phyloP scores from a whole-genome alignment of 2,113 vertebrate species.

The Nothoprocta pentlandii region DNA sequence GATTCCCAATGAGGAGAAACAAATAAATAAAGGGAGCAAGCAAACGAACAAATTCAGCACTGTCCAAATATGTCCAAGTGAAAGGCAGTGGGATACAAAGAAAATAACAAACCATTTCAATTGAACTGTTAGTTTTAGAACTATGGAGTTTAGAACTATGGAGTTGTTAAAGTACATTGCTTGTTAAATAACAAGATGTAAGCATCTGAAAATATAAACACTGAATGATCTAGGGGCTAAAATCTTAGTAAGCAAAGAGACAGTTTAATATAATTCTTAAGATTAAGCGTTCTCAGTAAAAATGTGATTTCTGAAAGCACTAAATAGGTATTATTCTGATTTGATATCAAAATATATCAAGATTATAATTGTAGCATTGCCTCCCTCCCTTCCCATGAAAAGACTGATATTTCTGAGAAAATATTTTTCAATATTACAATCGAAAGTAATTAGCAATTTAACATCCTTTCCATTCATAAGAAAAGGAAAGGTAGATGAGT shows the following conservation, averaged over 20 bases:
- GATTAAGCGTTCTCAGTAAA: neutral
- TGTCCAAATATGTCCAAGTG: neutral
- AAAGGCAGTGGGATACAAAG: neutral
- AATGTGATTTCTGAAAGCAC: neutral
- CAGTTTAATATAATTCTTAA: neutral
- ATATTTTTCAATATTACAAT: neutral
- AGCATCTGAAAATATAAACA: neutral
- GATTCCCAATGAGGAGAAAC: accelerated
- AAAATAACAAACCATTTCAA: neutral
- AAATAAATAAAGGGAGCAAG: neutral
- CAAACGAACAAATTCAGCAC: neutral
- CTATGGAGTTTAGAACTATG: neutral
- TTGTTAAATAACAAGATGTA: neutral
- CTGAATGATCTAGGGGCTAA: neutral
- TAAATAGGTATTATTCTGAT: neutral
- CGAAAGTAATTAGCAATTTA: conserved; percentile 40
- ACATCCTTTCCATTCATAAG: conserved; percentile 20
- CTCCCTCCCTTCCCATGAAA: neutral
- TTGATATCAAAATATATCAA: neutral
- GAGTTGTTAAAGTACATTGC: neutral
- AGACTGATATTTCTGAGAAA: neutral
- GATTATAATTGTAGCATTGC: neutral
- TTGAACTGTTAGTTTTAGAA: neutral
- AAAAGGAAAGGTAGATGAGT: conserved; percentile 1
- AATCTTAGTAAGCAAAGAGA: neutral